Percentiles rank a stretch among this genome's conserved stretches.
Conservation (phyloP, 2,888 invertebrate species). For the Antitype chi region DNA sequence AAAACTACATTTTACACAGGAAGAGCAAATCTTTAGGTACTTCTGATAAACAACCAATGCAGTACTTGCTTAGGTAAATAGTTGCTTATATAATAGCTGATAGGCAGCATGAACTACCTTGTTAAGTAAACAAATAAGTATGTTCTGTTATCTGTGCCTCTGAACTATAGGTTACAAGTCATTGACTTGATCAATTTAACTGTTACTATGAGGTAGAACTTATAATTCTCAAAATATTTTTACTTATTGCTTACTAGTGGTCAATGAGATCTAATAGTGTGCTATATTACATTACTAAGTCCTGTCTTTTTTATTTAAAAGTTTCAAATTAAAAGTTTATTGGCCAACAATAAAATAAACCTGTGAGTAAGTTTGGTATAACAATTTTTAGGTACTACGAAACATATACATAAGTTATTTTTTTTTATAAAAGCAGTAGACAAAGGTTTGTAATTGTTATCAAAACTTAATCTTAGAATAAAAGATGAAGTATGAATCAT, state of each 20-base stretch:
- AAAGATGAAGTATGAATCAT: not conserved
- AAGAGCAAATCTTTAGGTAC: constrained; percentile 25
- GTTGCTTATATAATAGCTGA: constrained; percentile 50
- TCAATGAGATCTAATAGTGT: not conserved
- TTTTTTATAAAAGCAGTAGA: constrained; percentile 1
- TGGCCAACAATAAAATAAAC: not conserved
- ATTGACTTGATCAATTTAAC: constrained; percentile 63
- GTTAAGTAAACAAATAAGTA: constrained; percentile 72
- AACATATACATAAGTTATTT: not conserved
- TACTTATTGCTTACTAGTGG: not conserved
- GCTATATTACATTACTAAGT: not conserved
- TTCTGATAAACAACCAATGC: constrained; percentile 27
- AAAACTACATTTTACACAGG: constrained; percentile 18
- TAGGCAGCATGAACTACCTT: constrained; percentile 58
- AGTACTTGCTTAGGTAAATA: constrained; percentile 18
- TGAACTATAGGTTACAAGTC: constrained; percentile 73
- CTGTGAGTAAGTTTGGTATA: not conserved
- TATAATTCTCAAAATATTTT: not conserved
- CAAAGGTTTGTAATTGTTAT: not conserved
- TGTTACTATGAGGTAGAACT: constrained; percentile 64
- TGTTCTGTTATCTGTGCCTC: constrained; percentile 72
- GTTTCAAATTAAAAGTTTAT: not conserved
- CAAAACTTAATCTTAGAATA: not conserved
- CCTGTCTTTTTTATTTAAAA: not conserved
- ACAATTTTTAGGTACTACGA: not conserved